Evolutionary conservation across 2,797 vertebrate species (phyloP).

Genomic region (Amblyraja radiata): DNA sequence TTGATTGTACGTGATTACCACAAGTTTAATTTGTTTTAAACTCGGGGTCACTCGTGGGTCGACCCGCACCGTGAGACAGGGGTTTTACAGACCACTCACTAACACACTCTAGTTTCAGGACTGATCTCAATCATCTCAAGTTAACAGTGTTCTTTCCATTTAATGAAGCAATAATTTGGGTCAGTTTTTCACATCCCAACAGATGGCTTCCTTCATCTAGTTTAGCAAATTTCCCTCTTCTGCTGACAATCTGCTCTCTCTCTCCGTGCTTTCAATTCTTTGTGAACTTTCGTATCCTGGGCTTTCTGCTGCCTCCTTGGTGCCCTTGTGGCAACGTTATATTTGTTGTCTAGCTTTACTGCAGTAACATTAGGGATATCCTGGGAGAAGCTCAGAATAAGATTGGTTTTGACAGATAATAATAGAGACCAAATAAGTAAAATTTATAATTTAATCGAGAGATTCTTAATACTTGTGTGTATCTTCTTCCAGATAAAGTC

Average conservation of each 20-base stretch:
- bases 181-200: background rate
- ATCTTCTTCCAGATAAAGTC: too few relatives aligned
- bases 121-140: background rate
- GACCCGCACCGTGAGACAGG: too few relatives aligned
- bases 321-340: background rate
- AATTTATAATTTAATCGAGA: background rate
- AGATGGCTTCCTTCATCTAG: background rate
- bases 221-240: background rate
- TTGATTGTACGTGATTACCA: too few relatives aligned
- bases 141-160: background rate
- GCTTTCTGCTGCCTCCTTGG: background rate
- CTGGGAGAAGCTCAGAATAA: background rate
- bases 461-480: background rate
- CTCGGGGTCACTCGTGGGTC: too few relatives aligned
- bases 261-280: background rate
- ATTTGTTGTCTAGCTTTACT: background rate
- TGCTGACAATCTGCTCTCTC: background rate
- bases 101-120: background rate
- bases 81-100: background rate
- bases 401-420: background rate
- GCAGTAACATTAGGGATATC: background rate
- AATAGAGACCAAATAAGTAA: background rate
- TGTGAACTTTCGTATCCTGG: background rate
- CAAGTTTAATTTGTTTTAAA: too few relatives aligned
- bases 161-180: background rate